Evolutionary conservation across 2,888 invertebrate species (phyloP), one percentile per base, ranked within the genome.

Genomic region (Hemicrepidius hirtus): DNA sequence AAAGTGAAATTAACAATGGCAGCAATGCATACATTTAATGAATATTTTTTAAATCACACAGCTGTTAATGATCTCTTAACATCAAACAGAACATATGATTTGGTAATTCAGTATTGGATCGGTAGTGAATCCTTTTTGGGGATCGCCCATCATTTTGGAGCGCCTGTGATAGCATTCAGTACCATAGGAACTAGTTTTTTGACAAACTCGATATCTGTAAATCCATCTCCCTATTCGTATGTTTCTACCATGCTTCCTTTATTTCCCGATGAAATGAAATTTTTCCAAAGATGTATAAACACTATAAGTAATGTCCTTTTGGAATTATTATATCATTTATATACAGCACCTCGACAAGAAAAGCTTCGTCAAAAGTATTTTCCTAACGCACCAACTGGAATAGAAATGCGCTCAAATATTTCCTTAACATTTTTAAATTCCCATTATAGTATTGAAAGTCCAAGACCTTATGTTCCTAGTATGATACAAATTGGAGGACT

Each of bases 401-500:
- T 78, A 1, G 70, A 79, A 59, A 59, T 80, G 21, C 35, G 67
- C 12, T 13, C 13, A 21, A 69, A 69, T 41, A 32, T 70, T 16
- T 82, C 82, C 9, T 50, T 84, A 53, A 74, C 84, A 10, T 66
- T 84, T 0, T 20, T 82, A 13, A 79, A 81, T 49, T 79, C 83
- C 0, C 90, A 91, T 79, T 87, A 87, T 63, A 89, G 88, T 80
- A 86, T 88, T 62, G 87, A 88, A 67, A 78, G 84, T 7, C 85
- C 89, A 0, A 82, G 85, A 6, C 90, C 91, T 0, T 85, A 88
- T 37, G 85, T 89, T 6, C 90, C 90, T 0, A 89, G 89, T 79
- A 85, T 89, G 67, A 83, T 90, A 6, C 89, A 90, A 78, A 86
- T 91, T 55, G 91, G 90, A n/a, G 91, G 91, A 21, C 79, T 88